These are phyloP conservation scores for Anhinga rufa DNA, from an alignment of 2,113 vertebrate species.

Conservation along the genomic window DNA sequence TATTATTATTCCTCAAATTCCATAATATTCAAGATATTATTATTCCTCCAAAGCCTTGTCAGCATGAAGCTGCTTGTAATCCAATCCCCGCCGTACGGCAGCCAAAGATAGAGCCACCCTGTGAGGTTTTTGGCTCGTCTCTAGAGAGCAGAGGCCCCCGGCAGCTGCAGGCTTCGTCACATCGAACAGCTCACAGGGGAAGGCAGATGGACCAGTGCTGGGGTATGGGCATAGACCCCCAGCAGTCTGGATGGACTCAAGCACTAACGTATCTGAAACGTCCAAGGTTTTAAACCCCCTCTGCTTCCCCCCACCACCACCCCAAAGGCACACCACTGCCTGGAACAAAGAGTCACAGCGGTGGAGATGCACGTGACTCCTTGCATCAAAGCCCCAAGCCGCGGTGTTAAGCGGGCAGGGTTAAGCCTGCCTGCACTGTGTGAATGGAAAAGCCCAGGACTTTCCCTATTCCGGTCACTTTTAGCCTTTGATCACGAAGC, in stretches of 20 bases:
- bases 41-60: slow-evolving; percentile 40
- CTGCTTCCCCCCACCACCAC: background rate
- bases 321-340: background rate
- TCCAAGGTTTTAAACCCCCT: background rate
- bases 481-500: slow-evolving; percentile 28
- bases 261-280: background rate
- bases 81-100: background rate
- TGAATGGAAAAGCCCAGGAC: background rate
- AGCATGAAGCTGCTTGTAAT: slow-evolving; percentile 54
- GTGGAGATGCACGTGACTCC: background rate
- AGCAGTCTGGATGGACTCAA: background rate
- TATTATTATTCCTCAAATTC: slow-evolving; percentile 49
- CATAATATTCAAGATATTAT: slow-evolving; percentile 43
- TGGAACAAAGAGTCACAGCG: background rate
- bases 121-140: background rate
- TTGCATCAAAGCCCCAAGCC: background rate
- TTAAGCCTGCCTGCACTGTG: background rate
- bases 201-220: background rate
- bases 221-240: rapidly evolving
- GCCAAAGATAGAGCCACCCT: slow-evolving; percentile 12
- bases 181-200: rapidly evolving
- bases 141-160: background rate
- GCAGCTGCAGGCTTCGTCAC: background rate
- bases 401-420: rapidly evolving
- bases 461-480: background rate